Conservation (phyloP, 2,113 vertebrate species). For the Albula glossodonta region DNA sequence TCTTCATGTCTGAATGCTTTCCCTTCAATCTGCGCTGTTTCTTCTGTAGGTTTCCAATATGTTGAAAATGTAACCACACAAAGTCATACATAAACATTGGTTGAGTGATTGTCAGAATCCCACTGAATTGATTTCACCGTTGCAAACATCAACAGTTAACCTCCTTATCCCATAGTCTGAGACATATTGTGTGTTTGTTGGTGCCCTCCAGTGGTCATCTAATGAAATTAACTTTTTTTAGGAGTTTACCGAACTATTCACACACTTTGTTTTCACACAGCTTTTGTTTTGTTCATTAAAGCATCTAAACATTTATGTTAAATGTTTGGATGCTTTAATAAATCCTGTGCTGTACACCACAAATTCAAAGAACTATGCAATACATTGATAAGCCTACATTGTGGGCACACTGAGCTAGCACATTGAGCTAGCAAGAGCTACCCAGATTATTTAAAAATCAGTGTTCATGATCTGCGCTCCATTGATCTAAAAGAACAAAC, state of each 20-base stretch:
- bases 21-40: not conserved
- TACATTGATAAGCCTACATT: not conserved
- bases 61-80: not conserved
- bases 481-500: not conserved
- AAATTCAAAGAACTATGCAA: not conserved
- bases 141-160: not conserved
- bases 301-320: no score
- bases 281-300: no score
- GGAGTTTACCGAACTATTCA: not conserved
- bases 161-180: not conserved
- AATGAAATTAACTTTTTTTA: not conserved
- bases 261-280: no score
- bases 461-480: not conserved
- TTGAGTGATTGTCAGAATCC: not conserved
- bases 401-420: not conserved
- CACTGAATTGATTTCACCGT: not conserved
- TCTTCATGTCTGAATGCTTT: not conserved
- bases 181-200: not conserved
- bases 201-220: not conserved
- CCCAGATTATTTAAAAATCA: not conserved
- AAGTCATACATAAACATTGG: not conserved
- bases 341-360: not conserved
- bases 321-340: not conserved
- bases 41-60: not conserved
- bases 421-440: not conserved